Evolutionary conservation across 2,888 invertebrate genomes (phyloP), one percentile per base, ranked within the genome.

Genomic region (Cataglyphis albicans): DNA sequence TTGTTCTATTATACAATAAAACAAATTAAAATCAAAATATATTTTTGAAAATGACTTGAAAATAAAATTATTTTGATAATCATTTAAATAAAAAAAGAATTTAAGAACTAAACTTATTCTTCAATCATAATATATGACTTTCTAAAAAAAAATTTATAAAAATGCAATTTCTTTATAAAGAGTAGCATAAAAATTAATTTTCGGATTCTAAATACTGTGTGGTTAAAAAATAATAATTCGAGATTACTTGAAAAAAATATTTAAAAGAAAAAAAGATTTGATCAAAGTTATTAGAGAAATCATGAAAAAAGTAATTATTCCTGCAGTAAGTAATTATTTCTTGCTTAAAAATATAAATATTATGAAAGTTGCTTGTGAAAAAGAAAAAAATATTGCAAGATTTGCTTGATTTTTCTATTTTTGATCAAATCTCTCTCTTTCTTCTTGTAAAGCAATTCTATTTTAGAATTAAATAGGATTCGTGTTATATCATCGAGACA

Each of bases 401-500:
- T 35, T 15, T 52, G 29, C 12, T 32, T 10, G 12, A 29, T 25
- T 29, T 35, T 35, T 4, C 21, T n/a, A 52, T 10, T 35, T 70
- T 15, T 12, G 1, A 70, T 68, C 12, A 25, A 65, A 65, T 65
- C 4, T 52, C n/a, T 35, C 4, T 52, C n/a, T 35, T 70, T 52
- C n/a, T 35, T n/a, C n/a, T 48, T 32, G 15, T 32, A 52, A 68
- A 68, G 4, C 4, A 12, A 32, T 0, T 21, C 0, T 52, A 35
- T 7, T 25, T 32, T 57, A 21, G 25, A 4, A 29, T 75, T 52
- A 75, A 48, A 12, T 3, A n/a, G 5, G n/a, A 48, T 18, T 48
- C 0, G 10, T 6, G 2, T 10, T 7, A 7, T 57, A 59, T 48
- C 44, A 1, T 72, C 29, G 38, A 44, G n/a, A n/a, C 94, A 97